phyloP scores from a whole-genome alignment of 2,113 vertebrate genomes.

The Xenopus tropicalis region DNA sequence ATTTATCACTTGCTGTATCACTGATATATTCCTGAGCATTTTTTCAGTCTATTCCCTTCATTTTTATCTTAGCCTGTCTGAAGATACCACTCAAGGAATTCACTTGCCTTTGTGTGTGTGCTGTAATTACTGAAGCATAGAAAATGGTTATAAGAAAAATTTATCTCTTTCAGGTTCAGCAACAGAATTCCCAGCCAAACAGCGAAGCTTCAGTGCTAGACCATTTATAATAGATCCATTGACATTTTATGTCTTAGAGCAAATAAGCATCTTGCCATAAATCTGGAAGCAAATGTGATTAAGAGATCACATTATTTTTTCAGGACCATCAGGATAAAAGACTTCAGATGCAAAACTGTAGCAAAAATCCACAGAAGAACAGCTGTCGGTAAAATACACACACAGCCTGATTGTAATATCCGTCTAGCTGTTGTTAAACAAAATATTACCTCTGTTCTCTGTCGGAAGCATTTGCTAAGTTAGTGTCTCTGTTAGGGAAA shows the following conservation, averaged over 20 bases:
- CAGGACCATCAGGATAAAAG: constrained; percentile 60
- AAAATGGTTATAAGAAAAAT: constrained; percentile 69
- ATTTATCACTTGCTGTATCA: constrained; percentile 45
- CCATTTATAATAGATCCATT: constrained; percentile 72
- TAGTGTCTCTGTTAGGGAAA: no score
- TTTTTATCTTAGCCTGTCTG: constrained; percentile 51
- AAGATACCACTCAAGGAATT: constrained; percentile 44
- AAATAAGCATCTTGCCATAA: constrained; percentile 70
- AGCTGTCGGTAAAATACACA: constrained; percentile 54
- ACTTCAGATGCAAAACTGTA: constrained; percentile 38
- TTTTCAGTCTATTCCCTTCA: constrained; percentile 47
- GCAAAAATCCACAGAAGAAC: constrained; percentile 50
- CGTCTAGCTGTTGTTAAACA: constrained; percentile 55
- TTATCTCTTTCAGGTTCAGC: constrained; percentile 71
- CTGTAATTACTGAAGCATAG: constrained; percentile 74
- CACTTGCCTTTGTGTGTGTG: constrained; percentile 47
- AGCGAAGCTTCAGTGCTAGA: constrained; percentile 66
- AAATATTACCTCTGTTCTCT: constrained; percentile 30
- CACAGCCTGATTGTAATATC: constrained; percentile 48
- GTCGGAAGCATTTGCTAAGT: no score
- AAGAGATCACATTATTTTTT: constrained; percentile 60
- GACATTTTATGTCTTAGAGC: constrained; percentile 67
- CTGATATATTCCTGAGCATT: constrained; percentile 47
- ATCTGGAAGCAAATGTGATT: constrained; percentile 67
- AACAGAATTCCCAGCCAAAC: constrained; percentile 66